These are phyloP conservation scores for Meriones psammophilus DNA, from an alignment of 2,797 vertebrate species.

Conservation along the genomic window DNA sequence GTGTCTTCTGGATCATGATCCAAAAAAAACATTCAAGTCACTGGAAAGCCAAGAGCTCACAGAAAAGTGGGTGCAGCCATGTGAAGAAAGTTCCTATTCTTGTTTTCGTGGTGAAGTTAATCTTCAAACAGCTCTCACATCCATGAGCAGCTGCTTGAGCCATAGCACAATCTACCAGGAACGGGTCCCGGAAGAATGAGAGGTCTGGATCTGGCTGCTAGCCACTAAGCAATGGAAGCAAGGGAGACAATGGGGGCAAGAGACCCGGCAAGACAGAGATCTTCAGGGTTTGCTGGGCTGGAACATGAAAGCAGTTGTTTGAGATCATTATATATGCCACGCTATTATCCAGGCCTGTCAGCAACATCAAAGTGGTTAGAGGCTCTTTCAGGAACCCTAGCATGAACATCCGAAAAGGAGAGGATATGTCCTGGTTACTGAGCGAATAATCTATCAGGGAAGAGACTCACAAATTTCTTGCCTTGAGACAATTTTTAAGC, in stretches of 20 bases:
- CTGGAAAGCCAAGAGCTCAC: neutral
- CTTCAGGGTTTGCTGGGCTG: neutral
- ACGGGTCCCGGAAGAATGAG: neutral
- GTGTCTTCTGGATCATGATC: neutral
- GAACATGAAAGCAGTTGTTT: neutral
- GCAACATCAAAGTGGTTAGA: neutral
- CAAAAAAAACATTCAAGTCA: neutral
- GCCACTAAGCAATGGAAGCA: neutral
- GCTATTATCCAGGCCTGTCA: neutral
- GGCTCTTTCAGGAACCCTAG: neutral
- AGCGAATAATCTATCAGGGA: neutral
- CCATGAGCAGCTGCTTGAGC: neutral
- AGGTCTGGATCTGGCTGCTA: neutral
- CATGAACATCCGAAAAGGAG: neutral
- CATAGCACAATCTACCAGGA: neutral
- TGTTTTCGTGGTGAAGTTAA: neutral
- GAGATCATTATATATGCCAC: conserved; percentile 1
- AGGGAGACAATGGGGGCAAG: neutral
- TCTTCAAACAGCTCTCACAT: neutral
- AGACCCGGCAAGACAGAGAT: neutral
- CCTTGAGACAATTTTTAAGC: neutral
- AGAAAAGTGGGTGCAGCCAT: neutral
- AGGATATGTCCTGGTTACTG: neutral
- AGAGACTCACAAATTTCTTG: neutral
- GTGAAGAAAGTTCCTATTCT: neutral